Percentiles rank a stretch among this genome's conserved stretches.
These are phyloP conservation scores for Dryadula phaetusa DNA, from an alignment of 2,888 invertebrate species.

Conservation along the genomic window DNA sequence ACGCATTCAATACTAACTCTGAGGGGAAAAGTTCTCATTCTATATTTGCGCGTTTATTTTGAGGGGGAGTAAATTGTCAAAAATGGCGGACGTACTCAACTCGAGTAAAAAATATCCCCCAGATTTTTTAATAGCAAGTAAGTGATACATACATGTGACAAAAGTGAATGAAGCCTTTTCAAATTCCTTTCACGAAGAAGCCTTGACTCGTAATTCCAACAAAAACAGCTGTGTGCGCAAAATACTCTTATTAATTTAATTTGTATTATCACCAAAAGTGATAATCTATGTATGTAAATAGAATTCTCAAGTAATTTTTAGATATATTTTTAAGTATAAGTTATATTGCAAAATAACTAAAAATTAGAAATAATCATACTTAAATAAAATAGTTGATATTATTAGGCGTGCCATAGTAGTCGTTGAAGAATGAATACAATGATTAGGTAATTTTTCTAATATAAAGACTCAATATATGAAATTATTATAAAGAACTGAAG, in stretches of 20 bases:
- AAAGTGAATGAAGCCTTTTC: conserved; percentile 42
- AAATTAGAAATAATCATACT: neutral
- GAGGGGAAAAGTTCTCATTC: conserved; percentile 47
- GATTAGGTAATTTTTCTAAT: conserved; percentile 54
- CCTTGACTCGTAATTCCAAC: conserved; percentile 46
- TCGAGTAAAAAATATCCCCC: conserved; percentile 27
- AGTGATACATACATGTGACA: conserved; percentile 31
- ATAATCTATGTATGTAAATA: neutral
- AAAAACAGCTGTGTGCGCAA: conserved; percentile 38
- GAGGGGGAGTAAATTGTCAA: conserved; percentile 46
- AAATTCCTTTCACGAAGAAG: conserved; percentile 42
- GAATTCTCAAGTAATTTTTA: neutral
- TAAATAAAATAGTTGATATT: too few species aligned
- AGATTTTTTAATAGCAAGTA: conserved; percentile 36
- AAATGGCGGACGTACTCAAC: conserved; percentile 45
- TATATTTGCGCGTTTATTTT: conserved; percentile 49
- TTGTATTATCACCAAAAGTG: conserved; percentile 51
- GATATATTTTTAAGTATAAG: neutral
- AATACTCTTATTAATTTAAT: conserved; percentile 48
- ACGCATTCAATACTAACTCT: conserved; percentile 56
- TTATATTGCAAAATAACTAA: neutral
- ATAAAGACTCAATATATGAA: conserved; percentile 56
- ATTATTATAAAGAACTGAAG: conserved; percentile 53
- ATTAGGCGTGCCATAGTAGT: conserved; percentile 24
- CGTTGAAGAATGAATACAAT: conserved; percentile 59